Evolutionary conservation across 1,140 invertebrate genomes (phyloP), one percentile per base, ranked within the genome.

Genomic region (Dinoponera quadriceps): DNA sequence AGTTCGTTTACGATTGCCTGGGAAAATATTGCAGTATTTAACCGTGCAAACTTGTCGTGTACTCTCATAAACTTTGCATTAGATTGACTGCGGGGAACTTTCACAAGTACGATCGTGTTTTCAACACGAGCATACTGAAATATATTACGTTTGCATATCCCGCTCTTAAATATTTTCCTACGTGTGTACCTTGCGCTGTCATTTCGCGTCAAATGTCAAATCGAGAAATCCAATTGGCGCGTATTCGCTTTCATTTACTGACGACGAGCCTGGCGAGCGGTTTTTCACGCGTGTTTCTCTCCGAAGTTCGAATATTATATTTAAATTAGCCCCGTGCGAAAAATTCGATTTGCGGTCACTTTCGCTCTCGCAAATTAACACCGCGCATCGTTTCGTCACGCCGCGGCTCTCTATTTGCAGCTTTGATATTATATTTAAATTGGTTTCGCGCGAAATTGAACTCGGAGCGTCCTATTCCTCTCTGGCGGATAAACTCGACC

Each of bases 401-500:
- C 11, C 20, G 20, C 27, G 27, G 13, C 14, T 60, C 16, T 16
- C n/a, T 16, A 38, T 62, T 33, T 44, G 44, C 27, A 60, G 25
- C 25, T 82, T 73, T 54, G 48, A 62, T 73, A 62, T 33, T 78
- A 57, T 22, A 78, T 80, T 80, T 69, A 80, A 80, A 69, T 80
- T 48, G 22, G 38, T 80, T 69, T 71, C 7, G n/a, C 33, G n/a
- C n/a, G 22, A 69, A 69, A 80, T 80, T 80, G 33, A 69, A 68
- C 74, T 65, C 48, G 25, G 27, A 3, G 16, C 3, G 44, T 18
- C 71, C 57, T 57, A 51, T 54, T 80, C 38, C 14, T 44, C 51
- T 3, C 49, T 48, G 22, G 14, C 14, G 38, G 29, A 48, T 68
- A 57, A 78, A 78, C 18, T 80, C 38, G 9, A 14, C 5, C 14